phyloP scores from a whole-genome alignment of 2,113 vertebrate species.

The Manacus vitellinus region DNA sequence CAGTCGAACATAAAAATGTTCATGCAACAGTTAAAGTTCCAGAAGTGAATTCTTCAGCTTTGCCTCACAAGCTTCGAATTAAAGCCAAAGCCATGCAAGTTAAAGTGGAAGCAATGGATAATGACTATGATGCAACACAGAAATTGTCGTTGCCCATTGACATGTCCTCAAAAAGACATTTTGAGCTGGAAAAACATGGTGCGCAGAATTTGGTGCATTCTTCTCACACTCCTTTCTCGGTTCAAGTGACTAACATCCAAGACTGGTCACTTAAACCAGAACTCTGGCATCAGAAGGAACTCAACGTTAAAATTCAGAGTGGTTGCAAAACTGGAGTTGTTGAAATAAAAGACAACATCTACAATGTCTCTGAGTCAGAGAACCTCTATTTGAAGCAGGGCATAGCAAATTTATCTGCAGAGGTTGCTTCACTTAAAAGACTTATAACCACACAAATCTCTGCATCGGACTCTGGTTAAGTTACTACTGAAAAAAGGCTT shows the following conservation, averaged over 20 bases:
- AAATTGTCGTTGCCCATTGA: conserved; percentile 80
- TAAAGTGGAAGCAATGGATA: conserved; percentile 89
- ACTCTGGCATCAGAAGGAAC: conserved; percentile 84
- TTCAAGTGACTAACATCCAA: conserved; percentile 89
- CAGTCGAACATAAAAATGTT: conserved; percentile 80
- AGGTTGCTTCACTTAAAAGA: conserved; percentile 86
- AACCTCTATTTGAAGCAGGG: conserved; percentile 84
- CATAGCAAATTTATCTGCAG: conserved; percentile 81
- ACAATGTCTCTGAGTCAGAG: conserved; percentile 77
- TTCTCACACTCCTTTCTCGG: conserved; percentile 83
- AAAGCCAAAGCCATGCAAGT: conserved; percentile 92
- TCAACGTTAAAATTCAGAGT: conserved; percentile 73
- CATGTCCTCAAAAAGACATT: conserved; percentile 77
- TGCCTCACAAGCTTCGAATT: conserved; percentile 95
- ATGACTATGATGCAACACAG: conserved; percentile 83
- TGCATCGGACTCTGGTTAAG: conserved; percentile 82
- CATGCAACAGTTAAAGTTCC: conserved; percentile 88
- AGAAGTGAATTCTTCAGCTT: conserved; percentile 84
- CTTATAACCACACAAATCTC: conserved; percentile 82
- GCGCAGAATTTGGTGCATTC: conserved; percentile 73
- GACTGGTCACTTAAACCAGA: conserved; percentile 88
- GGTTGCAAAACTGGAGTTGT: conserved; percentile 70
- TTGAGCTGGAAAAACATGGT: conserved; percentile 71
- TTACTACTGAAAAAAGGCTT: conserved; percentile 75
- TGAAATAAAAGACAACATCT: conserved; percentile 78